phyloP scores from a whole-genome alignment of 2,113 vertebrate genomes.

The Mobula hypostoma region DNA sequence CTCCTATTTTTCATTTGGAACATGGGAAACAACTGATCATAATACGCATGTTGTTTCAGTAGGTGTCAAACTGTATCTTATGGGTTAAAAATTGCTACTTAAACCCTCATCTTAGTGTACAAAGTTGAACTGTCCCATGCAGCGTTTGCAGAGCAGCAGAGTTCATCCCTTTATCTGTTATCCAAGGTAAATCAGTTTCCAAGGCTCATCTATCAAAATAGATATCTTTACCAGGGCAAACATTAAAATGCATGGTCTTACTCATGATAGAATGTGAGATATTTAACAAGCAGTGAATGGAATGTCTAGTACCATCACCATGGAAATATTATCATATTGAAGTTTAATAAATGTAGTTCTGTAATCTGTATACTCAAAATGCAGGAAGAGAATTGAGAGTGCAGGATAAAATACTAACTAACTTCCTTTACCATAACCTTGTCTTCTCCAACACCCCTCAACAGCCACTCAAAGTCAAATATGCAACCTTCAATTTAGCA shows the following conservation, averaged over 20 bases:
- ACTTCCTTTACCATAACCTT: background rate
- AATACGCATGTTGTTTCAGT: background rate
- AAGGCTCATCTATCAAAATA: slow-evolving; percentile 21
- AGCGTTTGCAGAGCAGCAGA: background rate
- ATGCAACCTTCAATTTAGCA: background rate
- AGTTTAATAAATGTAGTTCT: background rate
- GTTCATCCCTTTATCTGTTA: slow-evolving; percentile 31
- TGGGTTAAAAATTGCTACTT: background rate
- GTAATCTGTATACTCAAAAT: background rate
- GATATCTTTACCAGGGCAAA: slow-evolving; percentile 29
- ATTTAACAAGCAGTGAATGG: slow-evolving; percentile 29
- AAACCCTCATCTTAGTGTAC: background rate
- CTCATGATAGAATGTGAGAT: slow-evolving; percentile 16
- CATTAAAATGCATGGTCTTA: slow-evolving; percentile 14
- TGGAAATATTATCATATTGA: background rate
- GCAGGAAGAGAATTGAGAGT: background rate
- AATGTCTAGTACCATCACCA: background rate
- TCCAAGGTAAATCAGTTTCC: slow-evolving; percentile 36
- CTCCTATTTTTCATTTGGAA: background rate
- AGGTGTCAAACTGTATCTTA: background rate
- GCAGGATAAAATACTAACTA: background rate
- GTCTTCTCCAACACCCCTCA: background rate
- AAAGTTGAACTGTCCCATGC: no score
- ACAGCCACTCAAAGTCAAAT: background rate
- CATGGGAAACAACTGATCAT: background rate